Evolutionary conservation across 2,888 invertebrate genomes (phyloP).

Genomic region (Arge pagana): DNA sequence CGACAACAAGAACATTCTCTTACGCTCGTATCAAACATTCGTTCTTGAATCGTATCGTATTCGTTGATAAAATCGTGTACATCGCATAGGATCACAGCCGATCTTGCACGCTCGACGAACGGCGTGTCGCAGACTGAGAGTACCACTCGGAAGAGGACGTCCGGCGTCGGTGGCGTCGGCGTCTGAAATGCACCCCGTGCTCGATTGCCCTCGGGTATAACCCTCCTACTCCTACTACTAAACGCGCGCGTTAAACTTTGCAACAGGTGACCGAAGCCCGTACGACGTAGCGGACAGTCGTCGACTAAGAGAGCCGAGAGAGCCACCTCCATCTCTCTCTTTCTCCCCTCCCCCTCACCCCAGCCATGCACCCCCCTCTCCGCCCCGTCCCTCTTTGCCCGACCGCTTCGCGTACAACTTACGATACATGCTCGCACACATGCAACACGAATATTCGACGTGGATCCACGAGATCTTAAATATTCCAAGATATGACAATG

Average conservation of each 20-base stretch:
- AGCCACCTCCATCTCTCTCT: constrained; percentile 41
- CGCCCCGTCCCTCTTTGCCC: background rate
- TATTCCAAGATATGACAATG: too few species aligned
- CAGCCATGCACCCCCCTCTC: background rate
- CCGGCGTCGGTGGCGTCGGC: constrained; percentile 23
- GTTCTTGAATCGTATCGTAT: too few species aligned
- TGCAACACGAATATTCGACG: too few species aligned
- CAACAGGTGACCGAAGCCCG: constrained; percentile 43
- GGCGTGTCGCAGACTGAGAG: background rate
- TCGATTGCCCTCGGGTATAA: constrained; percentile 21
- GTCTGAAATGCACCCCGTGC: constrained; percentile 22
- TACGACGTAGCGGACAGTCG: constrained; percentile 50
- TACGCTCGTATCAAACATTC: too few species aligned
- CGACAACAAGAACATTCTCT: too few species aligned
- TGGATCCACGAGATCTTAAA: too few species aligned
- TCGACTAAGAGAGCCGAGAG: constrained; percentile 45
- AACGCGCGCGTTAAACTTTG: constrained; percentile 24
- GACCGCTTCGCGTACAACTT: too few species aligned
- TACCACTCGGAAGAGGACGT: constrained; percentile 13
- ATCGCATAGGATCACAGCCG: too few species aligned
- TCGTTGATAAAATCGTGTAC: too few species aligned
- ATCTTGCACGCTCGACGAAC: too few species aligned
- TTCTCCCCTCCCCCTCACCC: background rate
- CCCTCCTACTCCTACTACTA: constrained; percentile 3
- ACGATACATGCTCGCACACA: too few species aligned